Conservation (phyloP, 2,797 vertebrate species). For the Tragopan temminckii region DNA sequence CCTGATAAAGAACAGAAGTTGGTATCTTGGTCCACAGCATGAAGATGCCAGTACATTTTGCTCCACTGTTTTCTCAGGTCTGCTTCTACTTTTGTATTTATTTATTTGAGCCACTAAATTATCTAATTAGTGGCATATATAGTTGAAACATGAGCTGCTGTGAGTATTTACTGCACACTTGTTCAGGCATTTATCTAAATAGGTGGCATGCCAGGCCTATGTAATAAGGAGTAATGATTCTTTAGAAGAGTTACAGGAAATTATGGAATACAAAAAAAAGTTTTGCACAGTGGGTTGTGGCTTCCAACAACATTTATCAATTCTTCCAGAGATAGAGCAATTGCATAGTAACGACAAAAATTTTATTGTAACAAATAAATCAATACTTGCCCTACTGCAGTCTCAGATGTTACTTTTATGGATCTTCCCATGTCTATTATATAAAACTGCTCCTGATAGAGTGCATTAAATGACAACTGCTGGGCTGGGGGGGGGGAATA, state of each 20-base stretch:
- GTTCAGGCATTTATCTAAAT: constrained; percentile 87
- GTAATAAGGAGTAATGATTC: constrained; percentile 88
- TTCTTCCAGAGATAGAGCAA: constrained; percentile 80
- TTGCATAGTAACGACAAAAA: constrained; percentile 85
- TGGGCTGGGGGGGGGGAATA: constrained; percentile 48
- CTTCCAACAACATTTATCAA: constrained; percentile 78
- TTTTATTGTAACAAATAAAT: constrained; percentile 86
- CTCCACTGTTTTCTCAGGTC: constrained; percentile 58
- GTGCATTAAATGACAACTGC: constrained; percentile 78
- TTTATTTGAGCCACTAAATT: constrained; percentile 86
- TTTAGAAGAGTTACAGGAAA: constrained; percentile 83
- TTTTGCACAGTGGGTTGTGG: constrained; percentile 73
- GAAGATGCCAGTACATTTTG: constrained; percentile 47
- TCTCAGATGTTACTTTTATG: constrained; percentile 84
- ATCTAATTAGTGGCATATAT: constrained; percentile 87
- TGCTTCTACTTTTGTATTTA: constrained; percentile 82
- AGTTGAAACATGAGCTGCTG: constrained; percentile 85
- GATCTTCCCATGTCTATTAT: constrained; percentile 81
- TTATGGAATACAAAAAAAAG: constrained; percentile 77
- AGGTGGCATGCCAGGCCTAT: constrained; percentile 83
- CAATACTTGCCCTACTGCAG: constrained; percentile 80
- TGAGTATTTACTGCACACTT: constrained; percentile 87
- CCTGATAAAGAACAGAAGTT: background rate
- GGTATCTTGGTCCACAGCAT: background rate
- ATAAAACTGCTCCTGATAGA: constrained; percentile 75